A percentile compares a stretch with the other conserved stretches of the same genome.
phyloP scores from a whole-genome alignment of 2,113 vertebrate species.

The Cheilinus undulatus region DNA sequence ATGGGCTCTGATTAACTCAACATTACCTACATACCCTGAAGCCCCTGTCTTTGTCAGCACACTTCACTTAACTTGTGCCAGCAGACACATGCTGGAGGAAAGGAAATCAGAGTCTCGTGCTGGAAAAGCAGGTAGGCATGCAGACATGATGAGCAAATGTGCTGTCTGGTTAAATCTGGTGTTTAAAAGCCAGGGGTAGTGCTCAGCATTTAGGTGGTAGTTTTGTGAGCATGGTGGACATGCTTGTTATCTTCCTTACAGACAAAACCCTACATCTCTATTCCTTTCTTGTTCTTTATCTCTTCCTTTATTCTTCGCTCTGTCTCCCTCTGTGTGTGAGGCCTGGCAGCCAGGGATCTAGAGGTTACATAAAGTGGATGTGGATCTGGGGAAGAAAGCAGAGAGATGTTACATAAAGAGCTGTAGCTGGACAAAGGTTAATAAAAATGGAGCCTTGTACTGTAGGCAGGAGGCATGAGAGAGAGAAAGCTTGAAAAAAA shows the following conservation, averaged over 20 bases:
- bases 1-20: slow-evolving; percentile 61
- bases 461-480: slow-evolving; percentile 66
- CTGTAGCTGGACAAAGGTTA: slow-evolving; percentile 81
- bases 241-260: slow-evolving; percentile 7
- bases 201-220: slow-evolving; percentile 18
- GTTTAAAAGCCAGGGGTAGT: slow-evolving; percentile 17
- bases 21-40: slow-evolving; percentile 61
- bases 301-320: slow-evolving; percentile 24
- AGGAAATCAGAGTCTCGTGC: slow-evolving; percentile 14
- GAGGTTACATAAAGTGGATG: slow-evolving; percentile 79
- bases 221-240: slow-evolving; percentile 14
- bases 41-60: slow-evolving; percentile 57
- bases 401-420: slow-evolving; percentile 81
- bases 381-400: slow-evolving; percentile 70
- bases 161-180: slow-evolving; percentile 34
- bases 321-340: slow-evolving; percentile 41
- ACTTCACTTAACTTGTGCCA: slow-evolving; percentile 54
- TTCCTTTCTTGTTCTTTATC: slow-evolving; percentile 22
- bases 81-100: slow-evolving; percentile 48
- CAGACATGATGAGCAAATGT: slow-evolving; percentile 42
- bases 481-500: slow-evolving; percentile 45
- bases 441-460: slow-evolving; percentile 78
- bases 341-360: slow-evolving; percentile 55
- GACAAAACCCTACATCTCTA: slow-evolving; percentile 19
- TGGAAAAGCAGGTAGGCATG: slow-evolving; percentile 37